phyloP scores from a whole-genome alignment of 2,888 invertebrate genomes.

The Heteromurus nitidus region DNA sequence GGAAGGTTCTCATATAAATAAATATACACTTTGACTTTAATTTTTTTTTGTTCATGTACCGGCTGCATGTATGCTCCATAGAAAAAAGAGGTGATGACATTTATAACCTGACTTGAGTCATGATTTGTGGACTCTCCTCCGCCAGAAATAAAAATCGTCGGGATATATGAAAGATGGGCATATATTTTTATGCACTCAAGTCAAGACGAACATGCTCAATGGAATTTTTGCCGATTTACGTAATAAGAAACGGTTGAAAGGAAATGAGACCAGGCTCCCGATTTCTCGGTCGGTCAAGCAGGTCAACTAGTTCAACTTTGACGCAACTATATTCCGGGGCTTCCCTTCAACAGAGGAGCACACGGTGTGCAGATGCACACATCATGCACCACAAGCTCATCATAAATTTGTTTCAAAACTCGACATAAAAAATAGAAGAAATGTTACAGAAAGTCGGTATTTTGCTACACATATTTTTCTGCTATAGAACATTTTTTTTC shows the following conservation, averaged over 20 bases:
- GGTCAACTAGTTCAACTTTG: background rate
- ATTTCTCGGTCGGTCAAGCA: conserved; percentile 12
- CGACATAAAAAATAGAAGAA: too few relatives aligned
- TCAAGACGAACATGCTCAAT: too few relatives aligned
- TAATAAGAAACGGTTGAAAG: background rate
- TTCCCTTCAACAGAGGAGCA: background rate
- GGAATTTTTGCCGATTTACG: background rate
- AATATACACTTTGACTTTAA: background rate
- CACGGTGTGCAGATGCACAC: too few relatives aligned
- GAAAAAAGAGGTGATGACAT: background rate
- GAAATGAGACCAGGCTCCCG: background rate
- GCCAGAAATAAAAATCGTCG: background rate
- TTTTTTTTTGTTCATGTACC: background rate
- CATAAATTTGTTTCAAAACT: background rate
- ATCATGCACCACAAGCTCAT: too few relatives aligned
- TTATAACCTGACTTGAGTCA: background rate
- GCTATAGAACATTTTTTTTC: too few relatives aligned
- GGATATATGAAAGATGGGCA: too few relatives aligned
- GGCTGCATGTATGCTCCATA: background rate
- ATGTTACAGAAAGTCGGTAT: too few relatives aligned
- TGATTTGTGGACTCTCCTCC: background rate
- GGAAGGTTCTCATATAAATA: too few relatives aligned
- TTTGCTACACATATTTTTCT: too few relatives aligned
- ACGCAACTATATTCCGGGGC: background rate
- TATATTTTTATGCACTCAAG: background rate